These are phyloP conservation scores for Malaclemys terrapin DNA, from an alignment of 2,113 vertebrate genomes.

Conservation along the genomic window DNA sequence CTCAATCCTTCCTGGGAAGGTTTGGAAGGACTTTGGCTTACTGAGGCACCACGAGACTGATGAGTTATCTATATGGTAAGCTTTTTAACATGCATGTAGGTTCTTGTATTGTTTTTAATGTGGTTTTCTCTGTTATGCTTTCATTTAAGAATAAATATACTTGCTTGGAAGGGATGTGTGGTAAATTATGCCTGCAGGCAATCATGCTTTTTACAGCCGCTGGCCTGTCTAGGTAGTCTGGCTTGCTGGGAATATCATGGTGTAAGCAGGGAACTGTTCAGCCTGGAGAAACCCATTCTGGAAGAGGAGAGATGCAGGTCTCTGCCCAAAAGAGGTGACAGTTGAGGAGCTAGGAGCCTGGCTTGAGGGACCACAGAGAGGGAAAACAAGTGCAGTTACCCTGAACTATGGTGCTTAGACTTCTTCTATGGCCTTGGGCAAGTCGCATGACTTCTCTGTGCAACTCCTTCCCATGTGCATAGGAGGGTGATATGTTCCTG, in stretches of 20 bases:
- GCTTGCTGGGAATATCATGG: not conserved
- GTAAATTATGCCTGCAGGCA: not conserved
- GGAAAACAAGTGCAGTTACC: not conserved
- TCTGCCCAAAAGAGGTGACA: not conserved
- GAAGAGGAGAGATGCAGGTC: not conserved
- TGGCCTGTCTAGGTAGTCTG: not conserved
- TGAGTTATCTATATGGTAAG: not conserved
- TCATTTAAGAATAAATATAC: not conserved
- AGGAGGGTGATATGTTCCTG: not conserved
- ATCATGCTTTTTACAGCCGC: not conserved
- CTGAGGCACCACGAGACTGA: not conserved
- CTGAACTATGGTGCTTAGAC: rapidly evolving
- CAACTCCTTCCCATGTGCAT: not conserved
- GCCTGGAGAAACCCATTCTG: not conserved
- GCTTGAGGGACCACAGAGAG: not conserved
- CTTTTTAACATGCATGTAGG: not conserved
- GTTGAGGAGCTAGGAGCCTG: not conserved
- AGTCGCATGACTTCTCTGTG: not conserved
- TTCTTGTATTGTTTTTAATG: not conserved
- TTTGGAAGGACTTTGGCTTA: not conserved
- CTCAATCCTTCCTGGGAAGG: not conserved
- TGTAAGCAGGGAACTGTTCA: not conserved
- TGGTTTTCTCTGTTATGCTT: not conserved
- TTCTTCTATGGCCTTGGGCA: not conserved
- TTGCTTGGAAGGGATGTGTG: not conserved